phyloP scores from a whole-genome alignment of 1,140 invertebrate species.

The Platyura marginata region DNA sequence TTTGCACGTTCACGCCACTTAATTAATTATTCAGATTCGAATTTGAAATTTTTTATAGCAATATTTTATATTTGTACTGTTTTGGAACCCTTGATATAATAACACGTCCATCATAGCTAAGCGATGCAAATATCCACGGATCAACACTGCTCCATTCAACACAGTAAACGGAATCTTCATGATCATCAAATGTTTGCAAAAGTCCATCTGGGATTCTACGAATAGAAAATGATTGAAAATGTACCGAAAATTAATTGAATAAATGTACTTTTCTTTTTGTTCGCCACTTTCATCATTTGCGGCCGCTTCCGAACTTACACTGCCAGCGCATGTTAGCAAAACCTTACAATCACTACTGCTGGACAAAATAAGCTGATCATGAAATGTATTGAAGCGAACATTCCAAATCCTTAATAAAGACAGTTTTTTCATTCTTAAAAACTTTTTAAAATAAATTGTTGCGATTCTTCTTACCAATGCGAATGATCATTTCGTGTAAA shows the following conservation, averaged over 20 bases:
- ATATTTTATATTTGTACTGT: constrained; percentile 79
- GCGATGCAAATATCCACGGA: constrained; percentile 94
- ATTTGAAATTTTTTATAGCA: constrained; percentile 34
- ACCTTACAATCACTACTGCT: constrained; percentile 89
- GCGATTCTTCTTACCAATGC: constrained; percentile 72
- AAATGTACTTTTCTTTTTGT: not conserved
- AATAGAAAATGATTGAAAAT: constrained; percentile 3
- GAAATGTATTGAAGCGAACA: constrained; percentile 86
- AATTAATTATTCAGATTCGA: too few relatives aligned
- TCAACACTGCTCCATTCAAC: constrained; percentile 93
- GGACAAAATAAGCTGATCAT: constrained; percentile 90
- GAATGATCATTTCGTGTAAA: constrained; percentile 77
- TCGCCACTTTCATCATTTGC: constrained; percentile 2
- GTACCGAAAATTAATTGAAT: constrained; percentile 25
- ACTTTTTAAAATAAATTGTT: too few relatives aligned
- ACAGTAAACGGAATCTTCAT: constrained; percentile 95
- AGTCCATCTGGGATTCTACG: constrained; percentile 56
- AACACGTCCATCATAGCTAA: constrained; percentile 89
- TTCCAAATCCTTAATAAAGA: constrained; percentile 91
- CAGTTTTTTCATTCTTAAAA: too few relatives aligned
- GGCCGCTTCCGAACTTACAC: constrained; percentile 75
- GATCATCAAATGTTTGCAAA: constrained; percentile 80
- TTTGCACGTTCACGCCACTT: too few relatives aligned
- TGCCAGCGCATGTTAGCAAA: constrained; percentile 66
- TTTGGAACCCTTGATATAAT: constrained; percentile 84